Evolutionary conservation across 2,797 vertebrate genomes (phyloP), one percentile per base, ranked within the genome.

Genomic region (Sandelia bainsii): DNA sequence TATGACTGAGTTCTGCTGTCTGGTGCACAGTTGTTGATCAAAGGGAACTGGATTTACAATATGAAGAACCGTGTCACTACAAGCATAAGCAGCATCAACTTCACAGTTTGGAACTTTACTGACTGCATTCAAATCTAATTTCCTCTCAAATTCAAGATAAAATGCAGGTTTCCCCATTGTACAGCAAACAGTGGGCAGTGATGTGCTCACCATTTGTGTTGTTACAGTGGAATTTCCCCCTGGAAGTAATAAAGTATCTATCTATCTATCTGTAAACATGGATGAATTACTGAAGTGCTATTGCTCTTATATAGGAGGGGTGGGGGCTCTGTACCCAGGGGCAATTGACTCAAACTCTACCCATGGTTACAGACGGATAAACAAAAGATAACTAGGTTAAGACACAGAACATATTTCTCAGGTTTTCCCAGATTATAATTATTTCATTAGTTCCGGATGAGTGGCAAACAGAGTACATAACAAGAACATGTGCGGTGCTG

Each of bases 361-460:
- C 25, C 34, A n/a, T 39, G 22, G 40, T 44, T 51, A 46, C 45
- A 59, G 51, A 14, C 56, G 1, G 40, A 3, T 51, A 32, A 66
- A 44, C 53, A 51, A 14, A 4, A 16, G 42, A 70, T 59, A 64
- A 67, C 40, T 54, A 58, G 62, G 39, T 50, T 61, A 17, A 45
- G 50, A 66, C 37, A 50, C 56, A 56, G 14, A 68, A 66, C 54
- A 75, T 72, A 73, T 69, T 67, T 72, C 45, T 71, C 62, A 42
- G 23, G 63, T 72, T 72, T 58, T 68, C 39, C 69, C 70, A 40
- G 29, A 48, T 69, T 72, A 82, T 84, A 60, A 80, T 82, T 65
- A 87, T 78, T 84, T 54, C 52, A 90, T 90, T 84, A 84, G 64
- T 79, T 84, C 60, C 70, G 79, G 48, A 59, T 78, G 73, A 62